phyloP scores from a whole-genome alignment of 2,888 invertebrate species.

The Lasioglossum vierecki region DNA sequence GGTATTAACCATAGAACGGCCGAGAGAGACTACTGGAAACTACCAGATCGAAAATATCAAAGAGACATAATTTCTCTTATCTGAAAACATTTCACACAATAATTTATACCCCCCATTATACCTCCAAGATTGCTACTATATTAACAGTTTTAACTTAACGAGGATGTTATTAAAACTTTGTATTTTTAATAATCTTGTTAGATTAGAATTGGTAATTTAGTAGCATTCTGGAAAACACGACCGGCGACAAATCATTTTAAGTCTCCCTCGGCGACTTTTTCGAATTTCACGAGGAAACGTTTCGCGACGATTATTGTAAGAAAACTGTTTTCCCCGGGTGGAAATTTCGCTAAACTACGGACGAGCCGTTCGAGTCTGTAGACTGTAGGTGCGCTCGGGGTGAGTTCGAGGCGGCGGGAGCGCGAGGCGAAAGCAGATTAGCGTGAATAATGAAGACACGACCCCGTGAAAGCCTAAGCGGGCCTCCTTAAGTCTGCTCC shows the following conservation, averaged over 20 bases:
- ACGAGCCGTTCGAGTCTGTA: slow-evolving; percentile 25
- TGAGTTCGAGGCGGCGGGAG: slow-evolving; percentile 62
- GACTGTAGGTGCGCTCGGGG: slow-evolving; percentile 35
- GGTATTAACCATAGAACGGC: not conserved
- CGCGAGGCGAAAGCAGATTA: slow-evolving; percentile 80
- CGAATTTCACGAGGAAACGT: not conserved
- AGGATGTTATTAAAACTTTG: not conserved
- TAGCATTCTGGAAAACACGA: not conserved
- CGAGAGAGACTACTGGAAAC: not conserved
- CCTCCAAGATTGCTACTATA: not conserved
- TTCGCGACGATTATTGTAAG: not conserved
- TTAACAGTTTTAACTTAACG: not conserved
- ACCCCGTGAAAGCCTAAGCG: slow-evolving; percentile 80
- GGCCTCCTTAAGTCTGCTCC: slow-evolving; percentile 78
- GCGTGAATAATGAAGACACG: slow-evolving; percentile 83
- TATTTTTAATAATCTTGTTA: not conserved
- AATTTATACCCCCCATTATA: not conserved
- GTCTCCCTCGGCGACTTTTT: not conserved
- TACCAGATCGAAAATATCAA: not conserved
- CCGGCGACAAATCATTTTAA: not conserved
- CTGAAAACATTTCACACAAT: not conserved
- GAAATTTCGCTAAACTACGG: slow-evolving; percentile 43
- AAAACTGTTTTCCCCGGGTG: not conserved
- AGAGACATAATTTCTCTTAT: not conserved
- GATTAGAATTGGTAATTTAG: not conserved